A percentile compares a stretch with the other conserved stretches of the same genome.
These are phyloP conservation scores for Anastrepha ludens DNA, from an alignment of 1,140 invertebrate species.

Conservation along the genomic window DNA sequence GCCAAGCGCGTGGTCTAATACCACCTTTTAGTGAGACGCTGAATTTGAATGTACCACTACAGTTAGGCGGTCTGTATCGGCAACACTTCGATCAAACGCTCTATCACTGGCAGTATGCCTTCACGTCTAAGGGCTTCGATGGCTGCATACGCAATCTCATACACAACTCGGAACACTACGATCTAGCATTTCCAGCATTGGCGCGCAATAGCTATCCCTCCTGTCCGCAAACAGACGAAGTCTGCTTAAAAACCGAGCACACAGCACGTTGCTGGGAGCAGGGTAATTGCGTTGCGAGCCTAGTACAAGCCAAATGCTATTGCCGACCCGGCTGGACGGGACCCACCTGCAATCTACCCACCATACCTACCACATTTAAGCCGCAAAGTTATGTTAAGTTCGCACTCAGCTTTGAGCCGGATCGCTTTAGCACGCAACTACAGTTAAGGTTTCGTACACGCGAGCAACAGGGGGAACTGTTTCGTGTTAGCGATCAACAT, in stretches of 20 bases:
- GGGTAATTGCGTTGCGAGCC: slow-evolving; percentile 80
- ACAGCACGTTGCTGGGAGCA: slow-evolving; percentile 77
- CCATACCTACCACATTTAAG: slow-evolving; percentile 79
- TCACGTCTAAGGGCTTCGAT: slow-evolving; percentile 77
- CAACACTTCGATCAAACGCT: slow-evolving; percentile 76
- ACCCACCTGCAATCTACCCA: slow-evolving; percentile 77
- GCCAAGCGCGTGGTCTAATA: slow-evolving; percentile 78
- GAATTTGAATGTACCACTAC: slow-evolving; percentile 82
- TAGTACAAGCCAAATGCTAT: slow-evolving; percentile 78
- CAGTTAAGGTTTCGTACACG: slow-evolving; percentile 82
- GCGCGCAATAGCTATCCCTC: slow-evolving; percentile 77
- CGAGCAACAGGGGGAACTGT: slow-evolving; percentile 79
- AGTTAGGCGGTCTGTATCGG: slow-evolving; percentile 80
- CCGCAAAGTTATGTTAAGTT: slow-evolving; percentile 82
- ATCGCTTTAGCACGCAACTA: slow-evolving; percentile 79
- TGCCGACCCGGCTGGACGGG: slow-evolving; percentile 82
- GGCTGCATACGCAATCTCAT: slow-evolving; percentile 83
- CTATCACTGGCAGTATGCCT: slow-evolving; percentile 76
- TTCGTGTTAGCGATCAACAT: slow-evolving; percentile 80
- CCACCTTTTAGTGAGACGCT: slow-evolving; percentile 82
- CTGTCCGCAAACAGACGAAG: slow-evolving; percentile 78
- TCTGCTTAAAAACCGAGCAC: slow-evolving; percentile 75
- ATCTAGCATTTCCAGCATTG: slow-evolving; percentile 78
- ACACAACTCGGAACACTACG: slow-evolving; percentile 82
- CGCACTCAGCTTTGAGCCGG: slow-evolving; percentile 80